Evolutionary conservation across 1,140 invertebrate genomes (phyloP), one percentile per base, ranked within the genome.

Genomic region (Drosophila pseudoananassae): DNA sequence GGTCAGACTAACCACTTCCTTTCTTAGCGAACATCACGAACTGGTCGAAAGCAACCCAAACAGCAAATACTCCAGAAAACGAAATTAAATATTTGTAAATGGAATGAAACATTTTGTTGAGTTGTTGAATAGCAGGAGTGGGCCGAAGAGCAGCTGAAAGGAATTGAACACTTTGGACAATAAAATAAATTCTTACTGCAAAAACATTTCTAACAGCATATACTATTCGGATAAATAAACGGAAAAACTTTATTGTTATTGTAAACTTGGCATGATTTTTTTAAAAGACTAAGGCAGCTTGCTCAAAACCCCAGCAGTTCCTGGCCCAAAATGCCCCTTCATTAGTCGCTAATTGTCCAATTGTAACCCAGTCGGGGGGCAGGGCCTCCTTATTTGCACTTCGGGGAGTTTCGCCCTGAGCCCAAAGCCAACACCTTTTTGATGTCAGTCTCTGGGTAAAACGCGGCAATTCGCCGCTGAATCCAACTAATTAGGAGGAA

Each of bases 31-130:
- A 46, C 27, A 38, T 33, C 15, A 38, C 47, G 58, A 74, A 60
- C 68, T 82, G 57, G 50, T 63, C 55, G 52, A 65, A 75, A 50
- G 63, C 79, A 83, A 83, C 69, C 64, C 71, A 63, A 79, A 79
- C 38, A 80, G 63, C 76, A 84, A 84, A 84, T 84, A 84, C 80
- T 85, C 76, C 80, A 84, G 84, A 76, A 85, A 85, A 88, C 70
- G 57, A 78, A 87, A 85, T 85, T 87, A 82, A 85, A 87, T 87
- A 88, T 87, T 87, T 87, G 82, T 82, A 50, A 40, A 76, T 71
- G 45, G 73, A 76, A 71, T 74, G 56, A 76, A 85, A 81, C 50
- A 87, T 77, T 74, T 58, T 33, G 14, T 52, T 56, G 20, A 49
- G 49, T n/a, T 36, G 33, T 12, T 36, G 33, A 7, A 31, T n/a